phyloP scores from a whole-genome alignment of 1,140 invertebrate species.

The Tetranychus urticae region DNA sequence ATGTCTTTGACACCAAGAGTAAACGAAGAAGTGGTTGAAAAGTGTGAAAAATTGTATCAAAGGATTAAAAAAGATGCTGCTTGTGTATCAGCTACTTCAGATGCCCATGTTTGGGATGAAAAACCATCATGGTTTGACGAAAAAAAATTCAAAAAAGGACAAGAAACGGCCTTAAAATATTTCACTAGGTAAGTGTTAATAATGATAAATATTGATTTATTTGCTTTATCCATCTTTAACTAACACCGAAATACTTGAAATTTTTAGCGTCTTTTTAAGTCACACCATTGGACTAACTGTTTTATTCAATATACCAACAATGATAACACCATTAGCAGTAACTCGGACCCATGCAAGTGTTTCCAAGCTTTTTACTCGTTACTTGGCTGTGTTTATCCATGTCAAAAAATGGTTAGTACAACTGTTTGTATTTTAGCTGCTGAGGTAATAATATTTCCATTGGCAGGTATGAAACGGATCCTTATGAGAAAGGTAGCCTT shows the following conservation, averaged over 20 bases:
- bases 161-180: background rate
- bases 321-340: background rate
- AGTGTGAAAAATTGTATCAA: background rate
- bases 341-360: conserved; percentile 7
- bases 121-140: conserved; percentile 1
- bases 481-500: conserved; percentile 1
- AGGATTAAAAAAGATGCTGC: background rate
- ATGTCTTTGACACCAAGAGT: background rate
- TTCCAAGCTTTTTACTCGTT: conserved; percentile 40
- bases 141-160: background rate
- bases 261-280: background rate
- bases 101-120: background rate
- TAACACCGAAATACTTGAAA: background rate
- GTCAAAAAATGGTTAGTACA: conserved; percentile 34
- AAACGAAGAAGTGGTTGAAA: background rate
- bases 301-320: conserved; percentile 3
- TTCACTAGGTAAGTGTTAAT: background rate
- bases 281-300: conserved; percentile 2
- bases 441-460: background rate
- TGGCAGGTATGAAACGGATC: conserved; percentile 5
- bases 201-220: background rate
- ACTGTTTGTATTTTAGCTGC: background rate
- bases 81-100: background rate
- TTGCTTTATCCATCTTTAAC: background rate
- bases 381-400: conserved; percentile 43